phyloP scores from a whole-genome alignment of 2,888 invertebrate genomes.

The Xestia c-nigrum region DNA sequence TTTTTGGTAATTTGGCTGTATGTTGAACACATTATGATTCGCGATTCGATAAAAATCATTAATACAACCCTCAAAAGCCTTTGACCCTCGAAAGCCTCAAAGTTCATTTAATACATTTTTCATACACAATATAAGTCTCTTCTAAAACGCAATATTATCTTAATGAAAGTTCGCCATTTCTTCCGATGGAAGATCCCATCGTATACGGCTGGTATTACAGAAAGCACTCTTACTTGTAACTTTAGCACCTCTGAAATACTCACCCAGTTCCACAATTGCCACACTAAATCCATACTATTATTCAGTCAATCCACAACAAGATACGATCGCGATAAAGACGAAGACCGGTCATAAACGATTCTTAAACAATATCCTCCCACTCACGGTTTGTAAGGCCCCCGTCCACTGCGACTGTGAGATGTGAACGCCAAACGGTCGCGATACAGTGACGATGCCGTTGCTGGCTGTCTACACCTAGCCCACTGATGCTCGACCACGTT shows the following conservation, averaged over 20 bases:
- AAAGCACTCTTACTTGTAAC: neutral
- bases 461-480: neutral
- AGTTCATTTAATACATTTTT: too few species aligned
- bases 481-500: neutral
- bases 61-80: too few species aligned
- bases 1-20: too few species aligned
- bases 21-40: too few species aligned
- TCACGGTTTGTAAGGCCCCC: conserved; percentile 56
- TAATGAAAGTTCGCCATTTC: neutral
- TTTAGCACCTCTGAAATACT: conserved; percentile 9
- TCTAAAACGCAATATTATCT: too few species aligned
- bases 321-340: conserved; percentile 53
- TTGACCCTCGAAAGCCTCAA: too few species aligned
- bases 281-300: conserved; percentile 29
- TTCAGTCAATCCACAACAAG: conserved; percentile 55
- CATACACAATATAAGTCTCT: too few species aligned
- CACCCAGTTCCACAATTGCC: conserved; percentile 22
- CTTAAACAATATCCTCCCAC: conserved; percentile 66
- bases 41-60: too few species aligned
- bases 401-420: neutral
- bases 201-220: neutral
- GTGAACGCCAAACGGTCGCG: neutral
- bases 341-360: conserved; percentile 55
- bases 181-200: neutral
- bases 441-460: neutral